Conservation (phyloP, 2,113 vertebrate genomes). For the Phodopus roborovskii region DNA sequence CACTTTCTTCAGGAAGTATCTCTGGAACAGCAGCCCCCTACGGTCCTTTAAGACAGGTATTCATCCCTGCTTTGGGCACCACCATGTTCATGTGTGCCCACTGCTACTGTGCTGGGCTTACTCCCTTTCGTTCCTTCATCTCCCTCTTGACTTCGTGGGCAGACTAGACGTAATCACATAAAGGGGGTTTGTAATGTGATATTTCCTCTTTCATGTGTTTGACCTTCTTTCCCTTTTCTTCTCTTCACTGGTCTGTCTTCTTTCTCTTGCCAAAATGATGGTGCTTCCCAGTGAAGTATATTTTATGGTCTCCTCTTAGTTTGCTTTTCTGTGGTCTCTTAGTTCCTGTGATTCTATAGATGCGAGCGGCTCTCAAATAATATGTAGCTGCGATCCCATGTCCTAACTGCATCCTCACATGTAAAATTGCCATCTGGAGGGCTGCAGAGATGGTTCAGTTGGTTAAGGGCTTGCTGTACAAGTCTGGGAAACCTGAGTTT, state of each 20-base stretch:
- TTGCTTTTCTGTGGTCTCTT: neutral
- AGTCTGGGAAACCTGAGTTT: neutral
- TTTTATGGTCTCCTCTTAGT: neutral
- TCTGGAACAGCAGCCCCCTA: neutral
- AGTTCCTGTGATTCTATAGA: neutral
- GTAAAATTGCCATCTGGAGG: neutral
- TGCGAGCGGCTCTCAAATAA: neutral
- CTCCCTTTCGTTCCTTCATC: neutral
- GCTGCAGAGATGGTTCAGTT: neutral
- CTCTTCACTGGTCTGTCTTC: neutral
- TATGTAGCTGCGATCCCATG: neutral
- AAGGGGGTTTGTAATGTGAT: neutral
- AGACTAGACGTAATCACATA: neutral
- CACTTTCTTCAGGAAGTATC: neutral
- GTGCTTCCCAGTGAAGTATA: neutral
- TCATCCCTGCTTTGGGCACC: neutral
- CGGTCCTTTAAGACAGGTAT: neutral
- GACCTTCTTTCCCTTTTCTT: neutral
- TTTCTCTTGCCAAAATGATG: neutral
- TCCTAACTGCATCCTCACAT: neutral
- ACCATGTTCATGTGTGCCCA: neutral
- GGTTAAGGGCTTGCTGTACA: neutral
- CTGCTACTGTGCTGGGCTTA: neutral
- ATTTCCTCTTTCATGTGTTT: neutral
- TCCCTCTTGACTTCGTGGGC: neutral